These are phyloP conservation scores for Tipula unca DNA, from an alignment of 2,888 invertebrate species.

Conservation along the genomic window DNA sequence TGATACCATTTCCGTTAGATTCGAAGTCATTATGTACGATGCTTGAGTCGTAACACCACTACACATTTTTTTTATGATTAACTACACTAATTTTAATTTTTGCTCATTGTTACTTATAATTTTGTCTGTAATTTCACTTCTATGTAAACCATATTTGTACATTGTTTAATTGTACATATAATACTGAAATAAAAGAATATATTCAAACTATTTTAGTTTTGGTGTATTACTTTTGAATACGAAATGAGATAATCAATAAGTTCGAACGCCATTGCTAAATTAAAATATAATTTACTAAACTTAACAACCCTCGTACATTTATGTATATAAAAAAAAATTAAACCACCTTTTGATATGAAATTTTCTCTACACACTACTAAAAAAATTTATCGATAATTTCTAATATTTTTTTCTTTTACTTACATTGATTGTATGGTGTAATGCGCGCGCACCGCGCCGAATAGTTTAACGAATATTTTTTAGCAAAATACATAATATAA, in stretches of 20 bases:
- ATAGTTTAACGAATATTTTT: neutral
- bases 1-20: constrained; percentile 16
- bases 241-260: neutral
- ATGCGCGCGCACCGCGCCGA: neutral
- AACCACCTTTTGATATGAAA: neutral
- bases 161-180: neutral
- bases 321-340: neutral
- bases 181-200: neutral
- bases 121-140: neutral
- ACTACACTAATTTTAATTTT: neutral
- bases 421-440: neutral
- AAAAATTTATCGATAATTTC: neutral
- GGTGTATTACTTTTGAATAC: neutral
- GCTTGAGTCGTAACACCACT: constrained; percentile 14
- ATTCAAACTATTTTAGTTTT: neutral
- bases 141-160: neutral
- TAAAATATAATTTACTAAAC: neutral
- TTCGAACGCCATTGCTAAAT: neutral
- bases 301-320: neutral
- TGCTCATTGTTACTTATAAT: neutral
- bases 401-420: neutral
- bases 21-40: neutral
- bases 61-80: neutral
- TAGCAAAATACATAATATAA: neutral
- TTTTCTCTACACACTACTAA: neutral